Evolutionary conservation across 1,140 invertebrate genomes (phyloP).

Genomic region (Heliothis subflexa): DNA sequence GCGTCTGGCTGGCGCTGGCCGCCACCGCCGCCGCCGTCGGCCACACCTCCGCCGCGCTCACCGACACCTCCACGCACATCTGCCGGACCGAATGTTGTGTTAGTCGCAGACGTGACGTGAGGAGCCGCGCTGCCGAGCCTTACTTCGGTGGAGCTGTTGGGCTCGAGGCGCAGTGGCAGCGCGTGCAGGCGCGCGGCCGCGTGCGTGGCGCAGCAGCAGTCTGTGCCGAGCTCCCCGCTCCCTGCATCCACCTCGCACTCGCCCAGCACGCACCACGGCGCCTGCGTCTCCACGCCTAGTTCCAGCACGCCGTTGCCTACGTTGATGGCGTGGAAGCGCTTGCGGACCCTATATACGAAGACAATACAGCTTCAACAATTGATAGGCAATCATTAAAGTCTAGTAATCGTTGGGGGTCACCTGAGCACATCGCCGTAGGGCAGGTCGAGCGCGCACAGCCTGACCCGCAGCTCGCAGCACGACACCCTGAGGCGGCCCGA

Average conservation of each 20-base stretch:
- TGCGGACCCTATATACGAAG: constrained; percentile 55
- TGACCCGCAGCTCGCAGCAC: constrained; percentile 44
- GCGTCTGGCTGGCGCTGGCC: constrained; percentile 27
- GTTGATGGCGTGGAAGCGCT: constrained; percentile 60
- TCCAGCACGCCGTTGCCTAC: constrained; percentile 54
- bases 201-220: neutral
- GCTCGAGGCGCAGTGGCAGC: constrained; percentile 35
- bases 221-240: neutral
- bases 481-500: constrained; percentile 50
- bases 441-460: constrained; percentile 60
- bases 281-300: constrained; percentile 35
- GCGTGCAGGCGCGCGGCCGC: constrained; percentile 5
- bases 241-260: neutral
- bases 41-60: constrained; percentile 50
- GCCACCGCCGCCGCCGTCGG: constrained; percentile 4
- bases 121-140: too few relatives aligned
- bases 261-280: constrained; percentile 54
- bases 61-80: constrained; percentile 56
- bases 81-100: constrained; percentile 10
- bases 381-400: too few relatives aligned
- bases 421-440: constrained; percentile 57
- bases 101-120: neutral
- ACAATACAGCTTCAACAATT: too few relatives aligned
- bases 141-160: constrained; percentile 55
- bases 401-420: neutral